Conservation (phyloP, 2,113 vertebrate species). For the Phycodurus eques region DNA sequence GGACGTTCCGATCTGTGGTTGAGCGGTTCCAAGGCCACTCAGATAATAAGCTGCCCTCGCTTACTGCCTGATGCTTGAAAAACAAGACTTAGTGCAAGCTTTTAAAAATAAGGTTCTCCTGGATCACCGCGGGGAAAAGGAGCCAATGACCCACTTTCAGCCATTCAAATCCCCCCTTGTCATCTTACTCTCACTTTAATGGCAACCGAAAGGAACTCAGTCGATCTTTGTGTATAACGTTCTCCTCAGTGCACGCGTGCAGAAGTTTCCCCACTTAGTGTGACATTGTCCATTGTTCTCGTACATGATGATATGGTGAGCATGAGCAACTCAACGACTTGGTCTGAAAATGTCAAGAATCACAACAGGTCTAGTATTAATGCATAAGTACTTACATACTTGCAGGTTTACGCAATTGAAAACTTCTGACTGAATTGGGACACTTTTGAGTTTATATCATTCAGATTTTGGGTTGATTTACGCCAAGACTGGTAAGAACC, state of each 20-base stretch:
- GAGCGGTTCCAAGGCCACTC: not conserved
- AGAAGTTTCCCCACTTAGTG: not conserved
- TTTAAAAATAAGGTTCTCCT: constrained; percentile 4
- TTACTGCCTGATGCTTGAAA: not conserved
- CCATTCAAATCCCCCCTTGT: not conserved
- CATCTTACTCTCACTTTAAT: constrained; percentile 17
- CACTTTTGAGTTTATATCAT: not conserved
- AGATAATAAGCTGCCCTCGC: not conserved
- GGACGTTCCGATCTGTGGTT: constrained; percentile 33
- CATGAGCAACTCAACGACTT: too few relatives aligned
- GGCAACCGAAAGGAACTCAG: not conserved
- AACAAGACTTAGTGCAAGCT: not conserved
- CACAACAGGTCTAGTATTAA: not conserved
- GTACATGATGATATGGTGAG: not conserved
- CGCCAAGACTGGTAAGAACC: not conserved
- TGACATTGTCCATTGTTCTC: not conserved
- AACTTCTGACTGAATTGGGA: too few relatives aligned
- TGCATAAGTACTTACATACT: not conserved
- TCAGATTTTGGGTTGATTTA: not conserved
- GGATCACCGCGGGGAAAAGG: constrained; percentile 23
- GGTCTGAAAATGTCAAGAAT: too few relatives aligned
- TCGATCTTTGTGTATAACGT: not conserved
- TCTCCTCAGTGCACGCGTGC: not conserved
- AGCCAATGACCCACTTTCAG: constrained; percentile 65
- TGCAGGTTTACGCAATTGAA: too few relatives aligned